Conservation (phyloP, 1,140 invertebrate genomes). For the Hylaeus anthracinus region DNA sequence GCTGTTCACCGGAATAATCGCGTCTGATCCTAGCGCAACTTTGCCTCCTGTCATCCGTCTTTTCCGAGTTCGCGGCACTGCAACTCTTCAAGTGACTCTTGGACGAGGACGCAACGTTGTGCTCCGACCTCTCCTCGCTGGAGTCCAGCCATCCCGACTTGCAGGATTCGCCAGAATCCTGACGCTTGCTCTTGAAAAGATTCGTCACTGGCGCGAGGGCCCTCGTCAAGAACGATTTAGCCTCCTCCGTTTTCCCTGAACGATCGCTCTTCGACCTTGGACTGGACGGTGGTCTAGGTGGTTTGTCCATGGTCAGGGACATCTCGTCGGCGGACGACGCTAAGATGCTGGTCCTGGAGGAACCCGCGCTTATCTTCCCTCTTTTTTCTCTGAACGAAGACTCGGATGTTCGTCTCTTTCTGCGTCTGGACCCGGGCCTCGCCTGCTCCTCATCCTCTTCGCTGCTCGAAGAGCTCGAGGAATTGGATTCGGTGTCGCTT, state of each 20-base stretch:
- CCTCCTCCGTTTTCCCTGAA: slow-evolving; percentile 83
- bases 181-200: slow-evolving; percentile 84
- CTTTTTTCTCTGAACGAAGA: slow-evolving; percentile 65
- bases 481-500: slow-evolving; percentile 68
- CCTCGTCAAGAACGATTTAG: slow-evolving; percentile 87
- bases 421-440: slow-evolving; percentile 50
- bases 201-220: slow-evolving; percentile 86
- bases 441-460: slow-evolving; percentile 65
- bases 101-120: slow-evolving; percentile 46
- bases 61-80: slow-evolving; percentile 66
- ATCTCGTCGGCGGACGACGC: slow-evolving; percentile 83
- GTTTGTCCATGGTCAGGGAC: slow-evolving; percentile 81
- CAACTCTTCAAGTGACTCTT: slow-evolving; percentile 71
- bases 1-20: slow-evolving; percentile 82
- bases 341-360: slow-evolving; percentile 79
- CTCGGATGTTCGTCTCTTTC: slow-evolving; percentile 57
- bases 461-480: slow-evolving; percentile 71
- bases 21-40: slow-evolving; percentile 74
- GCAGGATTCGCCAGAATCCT: slow-evolving; percentile 78
- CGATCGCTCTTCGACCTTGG: slow-evolving; percentile 79
- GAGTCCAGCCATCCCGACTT: slow-evolving; percentile 69
- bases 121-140: slow-evolving; percentile 72
- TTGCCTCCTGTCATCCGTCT: slow-evolving; percentile 67
- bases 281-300: slow-evolving; percentile 80
- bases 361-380: slow-evolving; percentile 71